Percentiles rank a stretch among this genome's conserved stretches.
Evolutionary conservation across 2,113 vertebrate species (phyloP).

Genomic region (Hassar affinis): DNA sequence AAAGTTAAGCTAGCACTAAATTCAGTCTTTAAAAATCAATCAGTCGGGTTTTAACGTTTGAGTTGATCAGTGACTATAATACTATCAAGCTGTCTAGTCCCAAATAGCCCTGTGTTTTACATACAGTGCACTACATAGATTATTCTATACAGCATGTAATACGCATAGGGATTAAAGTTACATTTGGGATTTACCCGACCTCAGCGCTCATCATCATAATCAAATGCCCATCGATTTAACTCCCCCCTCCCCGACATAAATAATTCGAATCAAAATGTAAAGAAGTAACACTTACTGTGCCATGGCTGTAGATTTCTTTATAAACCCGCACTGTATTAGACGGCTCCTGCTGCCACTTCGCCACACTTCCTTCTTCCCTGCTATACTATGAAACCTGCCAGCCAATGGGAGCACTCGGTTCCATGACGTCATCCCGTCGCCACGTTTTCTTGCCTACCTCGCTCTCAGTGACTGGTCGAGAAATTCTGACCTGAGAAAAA

Average conservation of each 20-base stretch:
- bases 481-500: conserved; percentile 53
- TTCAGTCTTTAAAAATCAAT: no score
- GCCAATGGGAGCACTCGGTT: conserved; percentile 44
- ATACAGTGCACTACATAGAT: background rate
- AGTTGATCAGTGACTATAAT: no score
- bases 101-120: background rate
- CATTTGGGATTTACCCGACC: background rate
- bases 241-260: background rate
- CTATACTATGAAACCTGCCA: background rate
- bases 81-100: background rate
- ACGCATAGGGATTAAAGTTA: background rate
- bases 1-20: background rate
- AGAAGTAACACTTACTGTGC: conserved; percentile 68
- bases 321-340: conserved; percentile 41
- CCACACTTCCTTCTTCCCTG: conserved; percentile 65
- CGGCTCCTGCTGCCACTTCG: background rate
- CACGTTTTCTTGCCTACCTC: background rate
- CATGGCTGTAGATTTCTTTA: conserved; percentile 60
- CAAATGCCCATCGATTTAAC: background rate
- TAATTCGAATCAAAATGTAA: background rate
- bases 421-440: background rate
- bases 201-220: background rate
- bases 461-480: conserved; percentile 62
- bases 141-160: background rate
- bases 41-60: background rate